Percentiles rank a stretch among this genome's conserved stretches.
Evolutionary conservation across 2,888 invertebrate genomes (phyloP).

Genomic region (Andrena flavipes): DNA sequence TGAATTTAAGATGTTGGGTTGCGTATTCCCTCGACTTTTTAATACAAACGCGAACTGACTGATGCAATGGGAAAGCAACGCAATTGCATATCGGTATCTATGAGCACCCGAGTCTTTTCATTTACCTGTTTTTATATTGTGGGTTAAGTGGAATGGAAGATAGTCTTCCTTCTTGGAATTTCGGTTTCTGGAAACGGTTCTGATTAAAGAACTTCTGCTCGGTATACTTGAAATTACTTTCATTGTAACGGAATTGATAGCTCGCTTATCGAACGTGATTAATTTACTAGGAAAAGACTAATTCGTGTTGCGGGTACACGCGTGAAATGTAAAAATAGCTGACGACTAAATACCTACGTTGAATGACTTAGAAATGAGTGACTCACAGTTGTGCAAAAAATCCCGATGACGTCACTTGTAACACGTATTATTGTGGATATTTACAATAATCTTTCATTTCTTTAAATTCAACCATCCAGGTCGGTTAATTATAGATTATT

Average conservation of each 20-base stretch:
- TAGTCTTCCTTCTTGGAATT: constrained; percentile 40
- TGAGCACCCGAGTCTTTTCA: constrained; percentile 41
- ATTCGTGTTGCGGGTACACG: background rate
- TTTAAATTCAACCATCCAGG: too few relatives aligned
- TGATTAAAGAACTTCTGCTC: background rate
- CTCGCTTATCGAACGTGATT: background rate
- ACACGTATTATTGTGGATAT: constrained; percentile 14
- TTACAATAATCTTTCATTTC: background rate
- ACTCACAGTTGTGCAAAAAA: constrained; percentile 62
- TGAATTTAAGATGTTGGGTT: background rate
- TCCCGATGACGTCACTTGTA: constrained; percentile 62
- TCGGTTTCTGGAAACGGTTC: constrained; percentile 37
- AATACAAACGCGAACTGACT: background rate
- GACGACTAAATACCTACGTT: background rate
- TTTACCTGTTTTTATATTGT: constrained; percentile 58
- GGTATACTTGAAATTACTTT: background rate
- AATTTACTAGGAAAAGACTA: background rate
- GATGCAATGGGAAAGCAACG: constrained; percentile 27
- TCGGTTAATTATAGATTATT: background rate
- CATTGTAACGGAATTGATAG: constrained; percentile 14
- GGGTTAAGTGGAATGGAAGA: constrained; percentile 41
- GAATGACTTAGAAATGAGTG: constrained; percentile 52
- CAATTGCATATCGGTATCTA: constrained; percentile 54
- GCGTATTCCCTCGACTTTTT: background rate
- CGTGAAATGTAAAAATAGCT: constrained; percentile 30